A percentile compares a stretch with the other conserved stretches of the same genome.
Evolutionary conservation across 2,888 invertebrate species (phyloP).

Genomic region (Acrobasis consociella): DNA sequence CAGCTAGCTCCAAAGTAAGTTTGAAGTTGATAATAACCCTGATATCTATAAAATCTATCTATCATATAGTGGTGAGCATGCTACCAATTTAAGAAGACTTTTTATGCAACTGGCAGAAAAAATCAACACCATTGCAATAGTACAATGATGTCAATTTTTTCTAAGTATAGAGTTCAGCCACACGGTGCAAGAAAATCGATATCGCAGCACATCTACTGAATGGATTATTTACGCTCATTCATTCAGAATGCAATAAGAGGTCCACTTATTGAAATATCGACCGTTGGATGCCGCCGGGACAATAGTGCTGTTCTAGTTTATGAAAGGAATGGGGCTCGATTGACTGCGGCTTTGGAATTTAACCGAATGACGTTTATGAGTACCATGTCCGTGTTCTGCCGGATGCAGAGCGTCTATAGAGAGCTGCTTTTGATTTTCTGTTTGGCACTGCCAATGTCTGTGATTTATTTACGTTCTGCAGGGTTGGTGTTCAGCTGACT

Average conservation of each 20-base stretch:
- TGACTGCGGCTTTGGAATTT: constrained; percentile 26
- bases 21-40: too few species aligned
- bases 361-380: constrained; percentile 29
- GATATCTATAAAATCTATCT: too few species aligned
- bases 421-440: background rate
- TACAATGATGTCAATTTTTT: too few species aligned
- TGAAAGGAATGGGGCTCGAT: constrained; percentile 33
- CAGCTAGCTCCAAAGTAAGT: too few species aligned
- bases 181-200: background rate
- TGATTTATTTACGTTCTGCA: too few species aligned
- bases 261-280: constrained; percentile 36
- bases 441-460: background rate
- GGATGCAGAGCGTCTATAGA: background rate
- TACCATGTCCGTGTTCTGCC: constrained; percentile 8
- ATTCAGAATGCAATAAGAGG: constrained; percentile 27
- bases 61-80: too few species aligned
- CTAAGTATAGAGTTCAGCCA: background rate
- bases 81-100: too few species aligned
- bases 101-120: too few species aligned
- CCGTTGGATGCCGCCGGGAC: constrained; percentile 35
- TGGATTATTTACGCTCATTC: constrained; percentile 15
- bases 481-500: too few species aligned
- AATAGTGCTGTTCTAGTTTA: constrained; percentile 39
- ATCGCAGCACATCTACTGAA: constrained; percentile 2
- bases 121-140: too few species aligned